Conservation (phyloP, 2,888 invertebrate species). For the Agrochola litura region DNA sequence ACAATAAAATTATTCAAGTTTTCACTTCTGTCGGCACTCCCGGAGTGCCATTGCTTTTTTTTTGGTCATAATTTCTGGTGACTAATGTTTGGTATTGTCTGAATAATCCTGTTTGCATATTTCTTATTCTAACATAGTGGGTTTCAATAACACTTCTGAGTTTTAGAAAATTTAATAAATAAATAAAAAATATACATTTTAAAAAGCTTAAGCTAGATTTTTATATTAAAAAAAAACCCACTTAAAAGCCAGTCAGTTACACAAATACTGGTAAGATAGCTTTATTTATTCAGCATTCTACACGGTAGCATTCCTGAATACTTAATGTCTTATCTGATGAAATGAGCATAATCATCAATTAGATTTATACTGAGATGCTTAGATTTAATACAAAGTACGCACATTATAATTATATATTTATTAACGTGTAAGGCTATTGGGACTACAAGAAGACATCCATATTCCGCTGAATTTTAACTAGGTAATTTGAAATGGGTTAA, state of each 20-base stretch:
- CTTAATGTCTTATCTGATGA: slow-evolving; percentile 8
- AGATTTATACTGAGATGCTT: slow-evolving; percentile 15
- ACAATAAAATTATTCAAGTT: too few relatives aligned
- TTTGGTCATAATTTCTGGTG: background rate
- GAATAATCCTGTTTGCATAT: too few relatives aligned
- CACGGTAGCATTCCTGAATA: slow-evolving; percentile 41
- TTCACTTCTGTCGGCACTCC: too few relatives aligned
- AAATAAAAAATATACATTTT: background rate
- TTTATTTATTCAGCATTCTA: slow-evolving; percentile 24
- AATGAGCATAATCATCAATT: slow-evolving; percentile 23
- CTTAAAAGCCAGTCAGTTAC: background rate
- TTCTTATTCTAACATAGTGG: background rate
- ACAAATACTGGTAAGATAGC: slow-evolving; percentile 7
- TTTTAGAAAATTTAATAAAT: background rate
- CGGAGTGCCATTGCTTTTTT: background rate
- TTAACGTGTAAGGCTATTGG: too few relatives aligned
- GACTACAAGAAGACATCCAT: too few relatives aligned
- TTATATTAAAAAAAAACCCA: background rate
- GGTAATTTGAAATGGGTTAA: too few relatives aligned
- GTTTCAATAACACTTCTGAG: background rate
- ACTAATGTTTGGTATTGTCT: background rate
- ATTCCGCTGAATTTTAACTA: too few relatives aligned
- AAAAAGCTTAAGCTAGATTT: background rate
- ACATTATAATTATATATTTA: too few relatives aligned
- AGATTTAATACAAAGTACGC: background rate